Evolutionary conservation across 2,113 vertebrate genomes (phyloP), one percentile per base, ranked within the genome.

Genomic region (Synchiropus splendidus): DNA sequence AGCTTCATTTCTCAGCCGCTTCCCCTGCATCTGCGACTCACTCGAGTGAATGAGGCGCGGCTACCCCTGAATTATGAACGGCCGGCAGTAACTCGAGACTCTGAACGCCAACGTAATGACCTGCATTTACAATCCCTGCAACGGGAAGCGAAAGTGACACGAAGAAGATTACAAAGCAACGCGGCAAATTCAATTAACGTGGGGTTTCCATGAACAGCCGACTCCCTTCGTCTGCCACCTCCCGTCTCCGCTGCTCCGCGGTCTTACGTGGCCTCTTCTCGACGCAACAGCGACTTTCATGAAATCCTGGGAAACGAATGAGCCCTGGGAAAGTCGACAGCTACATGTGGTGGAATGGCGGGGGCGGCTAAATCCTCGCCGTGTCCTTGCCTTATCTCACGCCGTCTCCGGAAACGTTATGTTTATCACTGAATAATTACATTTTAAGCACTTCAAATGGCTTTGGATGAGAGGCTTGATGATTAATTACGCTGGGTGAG

Each of bases 361-460:
- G 54, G 32, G 51, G 57, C n/a, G 60, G 40, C 42, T 49, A 18
- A 64, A 59, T 32, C 59, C 51, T 49, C 39, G 60, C 56, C 39
- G 18, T 47, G 51, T 65, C 63, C 48, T 42, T 66, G 64, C 34
- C 54, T 68, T 58, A 71, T 66, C 59, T 55, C 37, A 10, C 42
- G 48, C 39, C 39, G 43, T 73, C 61, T 69, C 63, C 36, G 48
- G 64, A 63, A 72, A 74, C 48, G 63, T 70, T 64, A 61, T 74
- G 70, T 77, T 84, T 75, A 70, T 74, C 52, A 48, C 36, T 53
- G 64, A 75, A 77, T 79, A 78, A 81, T 82, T 82, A 74, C 54
- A 75, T 80, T 79, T 79, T 65, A 83, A 82, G 71, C 59, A 75
- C 73, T 79, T 70, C 43, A 74, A 74, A 78, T 72, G 56, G 78